These are phyloP conservation scores for Drosophila kambysellisi DNA, from an alignment of 2,888 invertebrate genomes.

Conservation along the genomic window DNA sequence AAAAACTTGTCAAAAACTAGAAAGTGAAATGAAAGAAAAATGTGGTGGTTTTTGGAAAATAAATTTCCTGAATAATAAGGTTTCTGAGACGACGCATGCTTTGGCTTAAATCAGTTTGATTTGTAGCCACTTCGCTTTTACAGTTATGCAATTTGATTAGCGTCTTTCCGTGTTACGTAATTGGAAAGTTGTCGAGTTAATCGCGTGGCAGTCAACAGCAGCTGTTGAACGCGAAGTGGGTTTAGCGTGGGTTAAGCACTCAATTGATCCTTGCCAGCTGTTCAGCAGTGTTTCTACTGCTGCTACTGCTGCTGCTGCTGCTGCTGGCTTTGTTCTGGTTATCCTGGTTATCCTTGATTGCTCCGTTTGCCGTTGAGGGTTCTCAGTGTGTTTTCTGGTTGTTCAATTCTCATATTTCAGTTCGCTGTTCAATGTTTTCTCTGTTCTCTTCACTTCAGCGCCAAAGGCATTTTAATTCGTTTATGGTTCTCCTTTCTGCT, in stretches of 20 bases:
- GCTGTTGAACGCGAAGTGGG: background rate
- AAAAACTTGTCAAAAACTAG: background rate
- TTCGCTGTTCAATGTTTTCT: conserved; percentile 16
- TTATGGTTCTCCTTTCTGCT: conserved; percentile 44
- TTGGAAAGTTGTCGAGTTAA: conserved; percentile 14
- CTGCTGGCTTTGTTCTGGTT: conserved; percentile 5
- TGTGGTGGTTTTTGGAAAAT: accelerated
- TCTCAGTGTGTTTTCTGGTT: background rate
- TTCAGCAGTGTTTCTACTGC: conserved; percentile 3
- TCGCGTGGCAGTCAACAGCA: background rate
- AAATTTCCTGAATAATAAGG: background rate
- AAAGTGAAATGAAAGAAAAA: background rate
- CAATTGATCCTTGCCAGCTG: conserved; percentile 25
- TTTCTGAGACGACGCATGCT: background rate
- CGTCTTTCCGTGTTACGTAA: background rate
- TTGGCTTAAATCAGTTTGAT: background rate
- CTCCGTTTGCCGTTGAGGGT: background rate
- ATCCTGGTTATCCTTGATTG: background rate
- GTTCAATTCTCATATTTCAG: conserved; percentile 1
- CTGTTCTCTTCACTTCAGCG: conserved; percentile 42
- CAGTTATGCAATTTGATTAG: background rate
- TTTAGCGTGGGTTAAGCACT: conserved; percentile 13
- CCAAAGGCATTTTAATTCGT: conserved; percentile 75
- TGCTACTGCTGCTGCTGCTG: background rate
- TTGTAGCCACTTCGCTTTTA: background rate